Percentiles rank a stretch among this genome's conserved stretches.
Conservation (phyloP, 2,113 vertebrate genomes). For the Prietella phreatophila region DNA sequence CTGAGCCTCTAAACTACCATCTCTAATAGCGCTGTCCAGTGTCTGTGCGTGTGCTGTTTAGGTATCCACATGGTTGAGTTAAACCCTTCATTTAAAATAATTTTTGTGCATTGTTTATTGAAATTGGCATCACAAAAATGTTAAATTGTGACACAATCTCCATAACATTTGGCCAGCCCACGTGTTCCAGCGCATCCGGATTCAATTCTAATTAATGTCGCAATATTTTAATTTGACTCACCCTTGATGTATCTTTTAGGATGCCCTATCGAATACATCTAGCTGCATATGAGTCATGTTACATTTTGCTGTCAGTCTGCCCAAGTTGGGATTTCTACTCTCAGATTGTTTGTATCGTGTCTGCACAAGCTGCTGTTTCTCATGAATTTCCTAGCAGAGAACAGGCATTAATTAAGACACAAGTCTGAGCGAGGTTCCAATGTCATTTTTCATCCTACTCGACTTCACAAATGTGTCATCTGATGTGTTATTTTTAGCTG, state of each 20-base stretch:
- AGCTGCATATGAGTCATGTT: neutral
- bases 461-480: neutral
- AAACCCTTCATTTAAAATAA: neutral
- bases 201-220: neutral
- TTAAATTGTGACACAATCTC: neutral
- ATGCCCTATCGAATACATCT: no score
- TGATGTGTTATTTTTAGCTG: neutral
- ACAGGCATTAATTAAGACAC: neutral
- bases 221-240: neutral
- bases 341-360: neutral
- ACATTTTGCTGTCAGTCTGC: neutral
- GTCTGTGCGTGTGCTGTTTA: neutral
- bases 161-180: neutral
- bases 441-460: no score
- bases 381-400: neutral
- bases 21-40: neutral
- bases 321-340: neutral
- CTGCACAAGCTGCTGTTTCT: neutral
- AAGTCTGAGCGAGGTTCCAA: neutral
- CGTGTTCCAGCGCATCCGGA: neutral
- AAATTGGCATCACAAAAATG: neutral
- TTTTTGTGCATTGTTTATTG: neutral
- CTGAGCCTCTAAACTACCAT: neutral
- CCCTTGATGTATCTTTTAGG: neutral
- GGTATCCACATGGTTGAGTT: neutral